Conservation (phyloP, 1,140 invertebrate genomes). For the Helicoverpa armigera region DNA sequence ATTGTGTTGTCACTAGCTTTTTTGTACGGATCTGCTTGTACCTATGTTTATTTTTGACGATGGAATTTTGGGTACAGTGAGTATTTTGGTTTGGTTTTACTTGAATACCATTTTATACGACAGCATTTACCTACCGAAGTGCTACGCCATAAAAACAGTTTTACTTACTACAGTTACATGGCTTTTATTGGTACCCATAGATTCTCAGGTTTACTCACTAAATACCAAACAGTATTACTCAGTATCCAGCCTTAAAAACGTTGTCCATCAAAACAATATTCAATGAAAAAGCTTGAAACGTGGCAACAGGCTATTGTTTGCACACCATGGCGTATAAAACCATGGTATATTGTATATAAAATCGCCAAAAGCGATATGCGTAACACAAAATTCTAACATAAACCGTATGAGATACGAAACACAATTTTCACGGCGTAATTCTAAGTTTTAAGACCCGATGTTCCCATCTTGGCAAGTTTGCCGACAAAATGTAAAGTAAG, state of each 20-base stretch:
- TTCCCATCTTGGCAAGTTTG: constrained; percentile 51
- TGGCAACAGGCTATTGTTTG: constrained; percentile 10
- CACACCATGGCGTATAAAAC: constrained; percentile 18
- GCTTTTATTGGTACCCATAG: too few relatives aligned
- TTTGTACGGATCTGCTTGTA: neutral
- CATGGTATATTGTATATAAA: neutral
- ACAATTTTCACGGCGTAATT: constrained; percentile 38
- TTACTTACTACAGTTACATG: too few relatives aligned
- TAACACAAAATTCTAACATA: constrained; percentile 16
- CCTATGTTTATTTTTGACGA: too few relatives aligned
- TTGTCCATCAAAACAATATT: too few relatives aligned
- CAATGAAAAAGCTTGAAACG: neutral
- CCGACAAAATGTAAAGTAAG: constrained; percentile 66
- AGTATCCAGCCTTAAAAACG: neutral
- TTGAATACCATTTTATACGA: too few relatives aligned
- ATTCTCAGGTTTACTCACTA: neutral
- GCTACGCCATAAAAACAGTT: too few relatives aligned
- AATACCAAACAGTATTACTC: too few relatives aligned
- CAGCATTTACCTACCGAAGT: too few relatives aligned
- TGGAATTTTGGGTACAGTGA: too few relatives aligned
- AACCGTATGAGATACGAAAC: constrained; percentile 29
- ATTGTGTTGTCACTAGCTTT: neutral
- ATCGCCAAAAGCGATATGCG: constrained; percentile 12
- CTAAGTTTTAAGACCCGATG: constrained; percentile 41
- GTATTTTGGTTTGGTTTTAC: too few relatives aligned